A percentile compares a stretch with the other conserved stretches of the same genome.
phyloP scores from a whole-genome alignment of 2,797 vertebrate genomes.

The Pelodytes ibericus region DNA sequence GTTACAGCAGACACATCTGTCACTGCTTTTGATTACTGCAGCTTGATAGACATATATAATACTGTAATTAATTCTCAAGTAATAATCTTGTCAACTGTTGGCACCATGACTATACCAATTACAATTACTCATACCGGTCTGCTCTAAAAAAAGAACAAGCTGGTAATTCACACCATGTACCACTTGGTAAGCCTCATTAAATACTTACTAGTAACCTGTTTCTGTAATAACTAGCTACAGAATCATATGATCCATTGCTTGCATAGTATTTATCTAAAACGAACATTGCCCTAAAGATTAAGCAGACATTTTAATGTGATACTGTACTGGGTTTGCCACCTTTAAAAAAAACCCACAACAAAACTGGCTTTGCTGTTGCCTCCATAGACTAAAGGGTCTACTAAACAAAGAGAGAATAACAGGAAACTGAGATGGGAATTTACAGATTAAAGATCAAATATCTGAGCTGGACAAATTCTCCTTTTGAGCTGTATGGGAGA shows the following conservation, averaged over 20 bases:
- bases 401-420: no score
- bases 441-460: no score
- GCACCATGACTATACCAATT: not conserved
- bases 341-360: no score
- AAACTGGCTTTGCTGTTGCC: no score
- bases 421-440: no score
- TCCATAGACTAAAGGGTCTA: no score
- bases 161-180: not conserved
- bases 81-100: not conserved
- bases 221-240: not conserved
- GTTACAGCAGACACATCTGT: not conserved
- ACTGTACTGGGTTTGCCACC: no score
- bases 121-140: not conserved
- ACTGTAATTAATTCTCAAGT: not conserved
- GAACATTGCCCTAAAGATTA: no score
- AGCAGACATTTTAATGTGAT: no score
- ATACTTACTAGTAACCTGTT: not conserved
- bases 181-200: not conserved
- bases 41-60: not conserved
- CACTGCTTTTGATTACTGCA: not conserved
- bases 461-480: no score
- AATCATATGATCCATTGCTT: not conserved
- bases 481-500: no score
- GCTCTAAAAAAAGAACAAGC: not conserved
- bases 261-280: no score